Conservation (phyloP, 2,797 vertebrate species). For the Oryzias dopingdopingensis region DNA sequence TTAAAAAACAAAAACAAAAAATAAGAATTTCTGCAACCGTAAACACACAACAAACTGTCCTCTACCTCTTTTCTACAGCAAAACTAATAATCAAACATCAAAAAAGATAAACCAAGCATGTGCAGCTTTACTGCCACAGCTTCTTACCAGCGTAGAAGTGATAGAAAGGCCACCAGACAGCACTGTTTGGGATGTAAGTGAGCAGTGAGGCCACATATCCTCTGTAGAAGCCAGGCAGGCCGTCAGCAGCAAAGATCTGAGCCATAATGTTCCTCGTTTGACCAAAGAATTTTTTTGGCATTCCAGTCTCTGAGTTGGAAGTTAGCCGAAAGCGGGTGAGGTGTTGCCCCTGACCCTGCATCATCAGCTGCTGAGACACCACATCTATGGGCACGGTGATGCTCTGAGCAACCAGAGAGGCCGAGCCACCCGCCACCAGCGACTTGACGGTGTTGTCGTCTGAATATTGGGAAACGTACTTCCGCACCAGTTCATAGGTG, state of each 20-base stretch:
- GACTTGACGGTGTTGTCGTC: constrained; percentile 92
- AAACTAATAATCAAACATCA: no score
- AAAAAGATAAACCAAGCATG: no score
- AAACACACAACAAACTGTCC: no score
- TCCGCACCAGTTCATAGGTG: constrained; percentile 93
- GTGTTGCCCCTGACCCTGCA: constrained; percentile 88
- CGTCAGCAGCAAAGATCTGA: constrained; percentile 90
- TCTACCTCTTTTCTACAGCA: no score
- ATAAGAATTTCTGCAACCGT: no score
- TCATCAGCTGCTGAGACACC: constrained; percentile 96
- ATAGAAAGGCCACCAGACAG: constrained; percentile 98
- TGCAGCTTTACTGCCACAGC: background rate
- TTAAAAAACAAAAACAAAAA: no score
- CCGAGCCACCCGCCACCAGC: constrained; percentile 90
- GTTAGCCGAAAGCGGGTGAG: constrained; percentile 85
- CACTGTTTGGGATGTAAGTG: constrained; percentile 98
- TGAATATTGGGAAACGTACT: constrained; percentile 87
- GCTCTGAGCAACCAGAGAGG: constrained; percentile 95
- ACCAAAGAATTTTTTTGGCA: constrained; percentile 79
- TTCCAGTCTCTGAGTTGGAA: constrained; percentile 33
- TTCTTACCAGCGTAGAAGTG: constrained; percentile 93
- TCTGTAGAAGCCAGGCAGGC: constrained; percentile 90
- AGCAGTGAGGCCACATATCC: constrained; percentile 94
- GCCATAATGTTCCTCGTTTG: constrained; percentile 90
- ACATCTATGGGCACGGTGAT: constrained; percentile 97